Evolutionary conservation across 2,888 invertebrate genomes (phyloP).

Genomic region (Hartigia nigra): DNA sequence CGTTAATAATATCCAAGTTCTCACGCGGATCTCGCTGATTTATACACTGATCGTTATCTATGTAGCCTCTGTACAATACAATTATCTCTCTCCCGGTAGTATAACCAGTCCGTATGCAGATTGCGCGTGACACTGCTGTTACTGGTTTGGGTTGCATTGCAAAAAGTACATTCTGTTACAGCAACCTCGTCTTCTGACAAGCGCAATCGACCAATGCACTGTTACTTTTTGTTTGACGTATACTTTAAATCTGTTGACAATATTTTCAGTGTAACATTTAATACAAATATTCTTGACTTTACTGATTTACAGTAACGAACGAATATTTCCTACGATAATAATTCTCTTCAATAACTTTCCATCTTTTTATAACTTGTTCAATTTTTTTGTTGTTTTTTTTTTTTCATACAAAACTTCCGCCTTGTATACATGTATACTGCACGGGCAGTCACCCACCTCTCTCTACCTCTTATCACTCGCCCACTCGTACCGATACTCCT

Average conservation of each 20-base stretch:
- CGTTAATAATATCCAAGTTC: slow-evolving; percentile 41
- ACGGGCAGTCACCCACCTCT: slow-evolving; percentile 10
- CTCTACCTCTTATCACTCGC: not conserved
- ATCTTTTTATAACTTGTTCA: not conserved
- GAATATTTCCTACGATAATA: no score
- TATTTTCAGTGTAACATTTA: not conserved
- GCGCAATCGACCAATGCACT: not conserved
- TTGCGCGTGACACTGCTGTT: not conserved
- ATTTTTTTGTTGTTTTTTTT: not conserved
- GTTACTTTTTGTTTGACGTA: not conserved
- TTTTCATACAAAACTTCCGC: not conserved
- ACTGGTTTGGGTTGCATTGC: not conserved
- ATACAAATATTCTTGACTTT: not conserved
- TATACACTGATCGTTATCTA: slow-evolving; percentile 44
- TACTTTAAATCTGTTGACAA: not conserved
- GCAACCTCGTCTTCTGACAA: not conserved
- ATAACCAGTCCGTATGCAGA: slow-evolving; percentile 33
- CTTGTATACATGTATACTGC: not conserved
- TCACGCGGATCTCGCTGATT: slow-evolving; percentile 44
- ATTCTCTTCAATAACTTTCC: not conserved
- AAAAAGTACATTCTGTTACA: not conserved
- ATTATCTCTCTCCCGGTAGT: slow-evolving; percentile 46
- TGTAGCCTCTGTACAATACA: slow-evolving; percentile 41
- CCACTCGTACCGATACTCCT: not conserved
- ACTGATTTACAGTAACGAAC: not conserved